Evolutionary conservation across 1,140 invertebrate species (phyloP).

Genomic region (Leucophenga varia): DNA sequence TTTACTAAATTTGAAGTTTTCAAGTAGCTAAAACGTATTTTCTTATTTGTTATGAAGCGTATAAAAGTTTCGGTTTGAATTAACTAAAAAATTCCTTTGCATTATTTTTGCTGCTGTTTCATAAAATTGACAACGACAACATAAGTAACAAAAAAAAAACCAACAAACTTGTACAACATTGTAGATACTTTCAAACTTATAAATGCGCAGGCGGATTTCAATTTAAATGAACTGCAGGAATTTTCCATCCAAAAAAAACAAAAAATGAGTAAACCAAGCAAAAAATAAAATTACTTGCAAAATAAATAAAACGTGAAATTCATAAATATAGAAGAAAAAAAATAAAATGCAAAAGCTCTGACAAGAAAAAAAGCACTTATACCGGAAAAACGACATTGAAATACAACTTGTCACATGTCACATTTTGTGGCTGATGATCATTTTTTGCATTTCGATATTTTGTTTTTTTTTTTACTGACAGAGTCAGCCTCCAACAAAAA

Average conservation of each 20-base stretch:
- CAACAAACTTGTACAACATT: too few relatives aligned
- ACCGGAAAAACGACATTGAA: conserved; percentile 38
- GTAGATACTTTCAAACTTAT: too few relatives aligned
- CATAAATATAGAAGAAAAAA: conserved; percentile 16
- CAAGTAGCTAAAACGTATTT: too few relatives aligned
- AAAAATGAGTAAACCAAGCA: conserved; percentile 9
- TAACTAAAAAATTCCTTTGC: too few relatives aligned
- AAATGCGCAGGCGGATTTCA: conserved; percentile 35
- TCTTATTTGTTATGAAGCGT: too few relatives aligned
- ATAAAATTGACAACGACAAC: conserved; percentile 52
- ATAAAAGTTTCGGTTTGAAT: too few relatives aligned
- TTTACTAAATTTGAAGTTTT: too few relatives aligned
- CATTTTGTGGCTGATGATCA: conserved; percentile 43
- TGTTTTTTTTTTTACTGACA: conserved; percentile 15
- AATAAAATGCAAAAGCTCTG: conserved; percentile 9
- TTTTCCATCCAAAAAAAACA: conserved; percentile 43
- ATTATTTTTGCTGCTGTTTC: conserved; percentile 21
- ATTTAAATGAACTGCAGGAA: conserved; percentile 50
- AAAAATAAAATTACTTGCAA: conserved; percentile 36
- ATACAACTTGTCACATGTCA: conserved; percentile 48
- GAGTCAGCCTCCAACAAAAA: too few relatives aligned
- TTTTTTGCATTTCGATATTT: too few relatives aligned
- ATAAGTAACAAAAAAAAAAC: too few relatives aligned
- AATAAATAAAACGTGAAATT: conserved; percentile 8
- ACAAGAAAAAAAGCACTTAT: conserved; percentile 11